Evolutionary conservation across 2,797 vertebrate genomes (phyloP), one percentile per base, ranked within the genome.

Genomic region (Cynodonichthys magdalenae): DNA sequence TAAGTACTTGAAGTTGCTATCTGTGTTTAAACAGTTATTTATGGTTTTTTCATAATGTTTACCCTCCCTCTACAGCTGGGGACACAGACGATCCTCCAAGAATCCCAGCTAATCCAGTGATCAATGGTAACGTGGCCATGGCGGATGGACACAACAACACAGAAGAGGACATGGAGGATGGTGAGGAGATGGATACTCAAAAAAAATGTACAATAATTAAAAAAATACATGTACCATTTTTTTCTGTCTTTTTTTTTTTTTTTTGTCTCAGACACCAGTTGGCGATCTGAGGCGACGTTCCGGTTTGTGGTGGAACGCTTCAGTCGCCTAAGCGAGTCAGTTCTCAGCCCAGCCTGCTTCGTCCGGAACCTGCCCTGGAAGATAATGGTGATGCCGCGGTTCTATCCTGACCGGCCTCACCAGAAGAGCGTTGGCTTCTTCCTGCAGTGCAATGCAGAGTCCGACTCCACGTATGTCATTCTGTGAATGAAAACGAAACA

Each of bases 341-440:
- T 99, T 74, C 96, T 99, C 86, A 99, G 98, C 87, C 96, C 97
- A n/a, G 96, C 98, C 55, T 99, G 97, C 93, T 99, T 98, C 57
- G 97, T 99, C 46, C 93, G 97, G 66, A 99, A 99, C 87, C 94
- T 99, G 66, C 97, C 98, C 0, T 99, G 97, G 97, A 99, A 99
- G 95, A 99, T 99, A 75, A 99, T 99, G 97, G 98, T 99, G 82
- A 99, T 99, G 97, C 98, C 98, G 0, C 95, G 97, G 31, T 97
- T 99, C 88, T 98, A 99, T 85, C 96, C 97, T 0, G 98, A 99
- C 92, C 94, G 97, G 85, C 97, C 98, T 20, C 96, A 99, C 92
- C 98, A 99, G 90, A 99, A 99, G 91, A 99, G 97, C 0, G 96
- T 99, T 48, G 98, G 98, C 84, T 99, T 99, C 93, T 99, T 99